Evolutionary conservation across 2,797 vertebrate genomes (phyloP).

Genomic region (Taeniopygia guttata): DNA sequence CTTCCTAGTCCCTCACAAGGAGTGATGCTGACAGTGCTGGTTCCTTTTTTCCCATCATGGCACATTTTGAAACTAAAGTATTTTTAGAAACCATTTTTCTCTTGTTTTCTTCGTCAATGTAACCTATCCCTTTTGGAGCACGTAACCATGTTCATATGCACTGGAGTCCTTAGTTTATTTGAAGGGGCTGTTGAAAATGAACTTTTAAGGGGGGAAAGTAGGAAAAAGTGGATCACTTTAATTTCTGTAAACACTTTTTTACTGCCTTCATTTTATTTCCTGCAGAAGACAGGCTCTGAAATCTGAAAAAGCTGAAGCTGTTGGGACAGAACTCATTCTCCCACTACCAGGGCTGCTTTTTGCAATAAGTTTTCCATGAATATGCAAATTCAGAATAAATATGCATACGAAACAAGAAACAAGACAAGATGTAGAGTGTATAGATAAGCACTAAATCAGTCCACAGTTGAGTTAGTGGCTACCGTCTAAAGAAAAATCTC

Average conservation of each 20-base stretch:
- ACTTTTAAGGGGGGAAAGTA: neutral
- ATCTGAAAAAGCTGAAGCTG: neutral
- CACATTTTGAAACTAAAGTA: conserved; percentile 25
- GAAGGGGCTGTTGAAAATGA: neutral
- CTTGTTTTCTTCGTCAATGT: neutral
- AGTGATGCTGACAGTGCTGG: neutral
- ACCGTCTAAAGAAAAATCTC: neutral
- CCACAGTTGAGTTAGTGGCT: neutral
- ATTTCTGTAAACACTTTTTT: neutral
- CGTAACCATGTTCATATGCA: neutral
- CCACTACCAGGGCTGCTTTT: neutral
- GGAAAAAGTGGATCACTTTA: neutral
- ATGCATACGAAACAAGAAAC: neutral
- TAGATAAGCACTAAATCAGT: neutral
- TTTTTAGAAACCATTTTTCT: conserved; percentile 26
- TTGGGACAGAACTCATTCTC: neutral
- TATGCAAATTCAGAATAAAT: neutral
- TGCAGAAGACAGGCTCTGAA: neutral
- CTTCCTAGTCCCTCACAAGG: neutral
- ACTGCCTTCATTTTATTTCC: neutral
- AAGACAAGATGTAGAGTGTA: neutral
- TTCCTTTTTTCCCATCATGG: conserved; percentile 6
- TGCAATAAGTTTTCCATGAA: neutral
- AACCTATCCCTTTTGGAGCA: neutral
- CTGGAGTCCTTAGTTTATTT: neutral